These are phyloP conservation scores for Gari tellinella DNA, from an alignment of 2,888 invertebrate species.

Conservation along the genomic window DNA sequence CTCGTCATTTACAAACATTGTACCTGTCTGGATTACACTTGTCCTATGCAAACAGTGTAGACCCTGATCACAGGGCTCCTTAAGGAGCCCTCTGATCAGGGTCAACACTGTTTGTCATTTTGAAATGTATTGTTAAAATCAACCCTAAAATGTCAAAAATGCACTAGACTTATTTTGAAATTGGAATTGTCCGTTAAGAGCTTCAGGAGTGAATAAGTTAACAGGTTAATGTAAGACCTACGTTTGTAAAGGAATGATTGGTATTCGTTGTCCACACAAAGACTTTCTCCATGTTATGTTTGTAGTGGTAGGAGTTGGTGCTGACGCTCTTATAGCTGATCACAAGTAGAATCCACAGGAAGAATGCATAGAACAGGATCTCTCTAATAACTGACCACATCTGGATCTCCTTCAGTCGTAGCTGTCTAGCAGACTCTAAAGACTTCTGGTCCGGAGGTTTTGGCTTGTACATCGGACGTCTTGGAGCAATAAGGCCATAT, in stretches of 20 bases:
- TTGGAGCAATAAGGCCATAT: conserved; percentile 69
- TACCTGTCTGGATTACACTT: too few relatives aligned
- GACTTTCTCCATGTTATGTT: conserved; percentile 81
- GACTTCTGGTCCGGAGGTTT: conserved; percentile 82
- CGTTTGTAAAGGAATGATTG: conserved; percentile 63
- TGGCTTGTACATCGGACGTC: conserved; percentile 80
- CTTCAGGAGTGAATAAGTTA: too few relatives aligned
- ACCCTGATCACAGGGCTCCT: too few relatives aligned
- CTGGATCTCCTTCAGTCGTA: conserved; percentile 84
- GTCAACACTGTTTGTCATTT: too few relatives aligned
- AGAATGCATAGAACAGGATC: conserved; percentile 84
- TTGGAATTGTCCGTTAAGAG: too few relatives aligned
- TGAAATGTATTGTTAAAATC: too few relatives aligned
- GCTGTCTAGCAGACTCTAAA: conserved; percentile 81
- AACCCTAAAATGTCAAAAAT: too few relatives aligned
- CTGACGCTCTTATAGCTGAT: conserved; percentile 84
- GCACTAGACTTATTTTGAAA: too few relatives aligned
- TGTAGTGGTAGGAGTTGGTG: conserved; percentile 83
- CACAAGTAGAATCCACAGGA: conserved; percentile 85
- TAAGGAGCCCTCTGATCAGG: too few relatives aligned
- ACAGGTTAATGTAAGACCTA: too few relatives aligned
- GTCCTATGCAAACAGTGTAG: too few relatives aligned
- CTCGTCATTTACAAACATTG: too few relatives aligned
- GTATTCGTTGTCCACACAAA: conserved; percentile 73
- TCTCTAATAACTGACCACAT: conserved; percentile 85